phyloP scores from a whole-genome alignment of 2,888 invertebrate genomes.

The Dione juno region DNA sequence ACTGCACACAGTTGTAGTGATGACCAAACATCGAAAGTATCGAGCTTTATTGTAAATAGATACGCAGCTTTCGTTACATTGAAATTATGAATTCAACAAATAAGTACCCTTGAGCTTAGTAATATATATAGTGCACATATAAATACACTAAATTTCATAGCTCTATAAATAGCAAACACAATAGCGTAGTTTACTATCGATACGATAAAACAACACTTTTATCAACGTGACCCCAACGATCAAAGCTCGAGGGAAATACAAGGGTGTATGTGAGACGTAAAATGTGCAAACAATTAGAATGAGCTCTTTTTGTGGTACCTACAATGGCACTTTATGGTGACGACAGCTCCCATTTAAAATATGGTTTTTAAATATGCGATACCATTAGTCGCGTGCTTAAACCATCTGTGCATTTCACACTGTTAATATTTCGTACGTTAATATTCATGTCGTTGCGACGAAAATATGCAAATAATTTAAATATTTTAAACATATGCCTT shows the following conservation, averaged over 20 bases:
- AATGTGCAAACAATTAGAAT: constrained; percentile 82
- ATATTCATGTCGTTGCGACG: constrained; percentile 1
- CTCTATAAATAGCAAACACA: constrained; percentile 1
- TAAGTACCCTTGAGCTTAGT: background rate
- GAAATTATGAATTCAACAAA: background rate
- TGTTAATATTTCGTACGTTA: constrained; percentile 48
- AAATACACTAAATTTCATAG: background rate
- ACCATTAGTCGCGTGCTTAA: constrained; percentile 62
- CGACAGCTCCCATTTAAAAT: constrained; percentile 68
- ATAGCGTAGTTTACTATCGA: constrained; percentile 19
- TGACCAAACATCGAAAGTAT: constrained; percentile 52
- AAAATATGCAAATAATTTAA: background rate
- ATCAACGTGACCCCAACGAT: constrained; percentile 34
- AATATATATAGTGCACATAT: background rate
- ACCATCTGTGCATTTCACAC: constrained; percentile 57
- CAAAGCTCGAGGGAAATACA: constrained; percentile 36
- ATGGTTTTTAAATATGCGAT: constrained; percentile 50
- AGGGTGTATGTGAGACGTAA: constrained; percentile 61
- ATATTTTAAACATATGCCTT: background rate
- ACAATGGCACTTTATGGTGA: constrained; percentile 76
- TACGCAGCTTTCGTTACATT: background rate
- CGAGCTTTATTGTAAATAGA: background rate
- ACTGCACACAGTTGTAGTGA: constrained; percentile 44
- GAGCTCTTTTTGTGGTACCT: constrained; percentile 69
- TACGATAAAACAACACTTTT: constrained; percentile 29